Conservation (phyloP, 2,888 invertebrate species). For the Euplagia quadripunctaria region DNA sequence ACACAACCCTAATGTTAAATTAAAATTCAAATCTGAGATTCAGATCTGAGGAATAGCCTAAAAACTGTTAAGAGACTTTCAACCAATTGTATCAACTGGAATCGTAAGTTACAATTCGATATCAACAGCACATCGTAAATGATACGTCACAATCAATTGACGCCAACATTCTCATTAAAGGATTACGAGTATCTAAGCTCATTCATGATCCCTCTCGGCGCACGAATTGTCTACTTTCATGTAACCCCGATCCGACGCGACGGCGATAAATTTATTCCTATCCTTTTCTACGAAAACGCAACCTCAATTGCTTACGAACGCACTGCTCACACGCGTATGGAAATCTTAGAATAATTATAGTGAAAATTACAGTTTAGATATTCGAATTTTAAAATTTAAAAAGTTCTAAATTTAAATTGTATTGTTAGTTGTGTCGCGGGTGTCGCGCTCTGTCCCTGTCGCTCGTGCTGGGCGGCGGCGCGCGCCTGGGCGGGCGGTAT, state of each 20-base stretch:
- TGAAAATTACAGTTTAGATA: slow-evolving; percentile 22
- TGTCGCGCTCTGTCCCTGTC: slow-evolving; percentile 81
- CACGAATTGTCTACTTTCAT: slow-evolving; percentile 76
- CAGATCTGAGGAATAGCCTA: too few species aligned
- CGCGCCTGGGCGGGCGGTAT: slow-evolving; percentile 87
- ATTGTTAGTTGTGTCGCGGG: slow-evolving; percentile 65
- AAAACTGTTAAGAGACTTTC: background rate
- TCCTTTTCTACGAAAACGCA: slow-evolving; percentile 78
- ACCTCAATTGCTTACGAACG: slow-evolving; percentile 65
- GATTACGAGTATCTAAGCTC: slow-evolving; percentile 72
- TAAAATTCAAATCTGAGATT: too few species aligned
- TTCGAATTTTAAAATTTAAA: slow-evolving; percentile 27
- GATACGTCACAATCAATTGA: slow-evolving; percentile 65
- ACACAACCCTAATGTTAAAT: too few species aligned
- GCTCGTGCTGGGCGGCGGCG: slow-evolving; percentile 85
- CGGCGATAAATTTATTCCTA: slow-evolving; percentile 84
- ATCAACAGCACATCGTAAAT: slow-evolving; percentile 34
- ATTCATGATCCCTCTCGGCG: slow-evolving; percentile 77
- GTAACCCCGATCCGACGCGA: slow-evolving; percentile 73
- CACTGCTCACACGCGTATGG: slow-evolving; percentile 8
- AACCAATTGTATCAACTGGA: background rate
- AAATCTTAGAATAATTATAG: slow-evolving; percentile 22
- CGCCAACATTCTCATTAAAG: slow-evolving; percentile 72
- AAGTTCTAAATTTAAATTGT: slow-evolving; percentile 44
- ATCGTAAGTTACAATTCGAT: slow-evolving; percentile 23